phyloP scores from a whole-genome alignment of 2,797 vertebrate species.

The Falco biarmicus region DNA sequence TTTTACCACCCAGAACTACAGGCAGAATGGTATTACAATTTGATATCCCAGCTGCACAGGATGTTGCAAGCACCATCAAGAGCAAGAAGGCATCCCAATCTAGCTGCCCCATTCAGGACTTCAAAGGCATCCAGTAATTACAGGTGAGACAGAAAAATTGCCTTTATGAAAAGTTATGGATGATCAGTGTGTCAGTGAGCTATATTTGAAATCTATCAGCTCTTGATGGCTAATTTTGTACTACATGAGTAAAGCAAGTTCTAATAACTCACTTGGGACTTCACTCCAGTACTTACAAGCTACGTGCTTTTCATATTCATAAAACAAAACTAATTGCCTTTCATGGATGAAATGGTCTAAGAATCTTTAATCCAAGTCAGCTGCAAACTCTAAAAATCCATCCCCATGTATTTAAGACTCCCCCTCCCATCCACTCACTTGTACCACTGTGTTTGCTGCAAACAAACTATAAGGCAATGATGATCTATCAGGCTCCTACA shows the following conservation, averaged over 20 bases:
- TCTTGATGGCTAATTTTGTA: constrained; percentile 74
- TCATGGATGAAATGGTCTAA: constrained; percentile 70
- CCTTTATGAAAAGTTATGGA: constrained; percentile 44
- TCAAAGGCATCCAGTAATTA: neutral
- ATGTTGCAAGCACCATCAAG: neutral
- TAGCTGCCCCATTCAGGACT: neutral
- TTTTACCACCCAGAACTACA: neutral
- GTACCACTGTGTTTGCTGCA: constrained; percentile 62
- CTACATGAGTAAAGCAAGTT: constrained; percentile 70
- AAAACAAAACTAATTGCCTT: constrained; percentile 77
- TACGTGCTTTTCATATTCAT: constrained; percentile 74
- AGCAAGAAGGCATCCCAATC: neutral
- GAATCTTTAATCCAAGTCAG: constrained; percentile 73
- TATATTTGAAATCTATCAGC: constrained; percentile 68
- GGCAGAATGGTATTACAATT: neutral
- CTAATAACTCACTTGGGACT: constrained; percentile 76
- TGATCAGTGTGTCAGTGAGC: constrained; percentile 58
- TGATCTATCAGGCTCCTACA: neutral
- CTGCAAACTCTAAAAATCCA: constrained; percentile 65
- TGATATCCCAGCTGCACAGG: neutral
- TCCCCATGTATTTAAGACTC: constrained; percentile 28
- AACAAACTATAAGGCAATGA: constrained; percentile 26
- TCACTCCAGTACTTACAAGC: constrained; percentile 70
- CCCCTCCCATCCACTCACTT: constrained; percentile 37
- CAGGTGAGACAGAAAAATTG: neutral